Percentiles rank a stretch among this genome's conserved stretches.
Evolutionary conservation across 2,888 invertebrate species (phyloP).

Genomic region (Hedya salicella): DNA sequence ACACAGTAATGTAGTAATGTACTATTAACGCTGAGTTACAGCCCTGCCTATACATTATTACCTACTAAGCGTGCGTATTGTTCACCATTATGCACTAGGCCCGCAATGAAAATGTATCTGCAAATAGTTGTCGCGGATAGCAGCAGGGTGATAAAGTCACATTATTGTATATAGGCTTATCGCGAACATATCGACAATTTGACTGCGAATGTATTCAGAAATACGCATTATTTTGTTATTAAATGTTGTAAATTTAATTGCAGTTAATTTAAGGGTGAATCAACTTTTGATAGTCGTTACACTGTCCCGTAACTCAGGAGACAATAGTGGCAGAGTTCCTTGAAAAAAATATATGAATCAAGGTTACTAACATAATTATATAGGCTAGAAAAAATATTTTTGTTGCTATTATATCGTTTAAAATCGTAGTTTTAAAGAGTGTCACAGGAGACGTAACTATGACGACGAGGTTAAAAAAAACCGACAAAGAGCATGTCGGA

Average conservation of each 20-base stretch:
- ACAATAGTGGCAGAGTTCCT: neutral
- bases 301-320: too few relatives aligned
- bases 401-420: too few relatives aligned
- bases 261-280: neutral
- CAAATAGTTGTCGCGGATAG: slow-evolving; percentile 44
- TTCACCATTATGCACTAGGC: neutral
- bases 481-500: too few relatives aligned
- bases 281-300: too few relatives aligned
- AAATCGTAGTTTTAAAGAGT: too few relatives aligned
- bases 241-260: neutral
- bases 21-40: neutral
- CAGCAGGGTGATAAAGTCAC: slow-evolving; percentile 63
- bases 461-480: too few relatives aligned
- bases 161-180: slow-evolving; percentile 64
- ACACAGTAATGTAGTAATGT: too few relatives aligned
- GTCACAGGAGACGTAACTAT: too few relatives aligned
- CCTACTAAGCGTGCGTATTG: neutral
- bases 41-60: neutral
- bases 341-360: neutral
- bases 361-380: too few relatives aligned
- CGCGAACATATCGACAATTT: slow-evolving; percentile 57
- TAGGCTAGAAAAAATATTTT: too few relatives aligned
- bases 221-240: slow-evolving; percentile 17
- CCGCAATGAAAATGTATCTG: slow-evolving; percentile 15
- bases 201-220: slow-evolving; percentile 55